Evolutionary conservation across 2,888 invertebrate species (phyloP).

Genomic region (Acheta domesticus): DNA sequence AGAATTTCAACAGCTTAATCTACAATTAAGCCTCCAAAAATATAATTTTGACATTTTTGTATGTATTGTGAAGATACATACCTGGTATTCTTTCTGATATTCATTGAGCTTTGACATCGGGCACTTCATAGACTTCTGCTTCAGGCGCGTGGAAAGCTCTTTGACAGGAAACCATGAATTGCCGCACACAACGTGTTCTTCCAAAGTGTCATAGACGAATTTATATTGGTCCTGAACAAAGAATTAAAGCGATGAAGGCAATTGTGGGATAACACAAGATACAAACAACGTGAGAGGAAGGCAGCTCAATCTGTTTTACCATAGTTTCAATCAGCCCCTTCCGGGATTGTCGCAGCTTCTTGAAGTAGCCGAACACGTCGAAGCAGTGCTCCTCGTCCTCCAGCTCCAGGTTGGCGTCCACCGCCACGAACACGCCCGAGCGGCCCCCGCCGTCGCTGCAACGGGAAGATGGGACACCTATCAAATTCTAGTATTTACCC

Average conservation of each 20-base stretch:
- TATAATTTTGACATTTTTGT: too few species aligned
- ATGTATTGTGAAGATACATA: constrained; percentile 40
- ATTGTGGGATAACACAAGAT: background rate
- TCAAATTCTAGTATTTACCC: too few species aligned
- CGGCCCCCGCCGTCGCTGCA: constrained; percentile 88
- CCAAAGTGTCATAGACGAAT: constrained; percentile 93
- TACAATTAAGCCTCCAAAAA: too few species aligned
- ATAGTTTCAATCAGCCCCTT: constrained; percentile 89
- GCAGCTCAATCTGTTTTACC: too few species aligned
- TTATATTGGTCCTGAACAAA: constrained; percentile 85
- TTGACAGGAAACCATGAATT: constrained; percentile 94
- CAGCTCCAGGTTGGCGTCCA: constrained; percentile 93
- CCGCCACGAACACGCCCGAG: constrained; percentile 91
- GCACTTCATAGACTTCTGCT: constrained; percentile 85
- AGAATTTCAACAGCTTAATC: too few species aligned
- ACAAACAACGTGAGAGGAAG: background rate
- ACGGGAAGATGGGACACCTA: too few species aligned
- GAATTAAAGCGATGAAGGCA: constrained; percentile 30
- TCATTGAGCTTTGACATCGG: constrained; percentile 83
- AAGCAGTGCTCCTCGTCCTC: constrained; percentile 88
- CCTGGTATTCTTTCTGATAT: constrained; percentile 88
- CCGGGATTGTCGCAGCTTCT: constrained; percentile 84
- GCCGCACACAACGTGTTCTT: constrained; percentile 89
- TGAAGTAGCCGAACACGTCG: constrained; percentile 88
- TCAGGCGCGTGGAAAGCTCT: constrained; percentile 83